Percentiles rank a stretch among this genome's conserved stretches.
phyloP scores from a whole-genome alignment of 2,888 invertebrate genomes.

The Pseudococcus viburni region DNA sequence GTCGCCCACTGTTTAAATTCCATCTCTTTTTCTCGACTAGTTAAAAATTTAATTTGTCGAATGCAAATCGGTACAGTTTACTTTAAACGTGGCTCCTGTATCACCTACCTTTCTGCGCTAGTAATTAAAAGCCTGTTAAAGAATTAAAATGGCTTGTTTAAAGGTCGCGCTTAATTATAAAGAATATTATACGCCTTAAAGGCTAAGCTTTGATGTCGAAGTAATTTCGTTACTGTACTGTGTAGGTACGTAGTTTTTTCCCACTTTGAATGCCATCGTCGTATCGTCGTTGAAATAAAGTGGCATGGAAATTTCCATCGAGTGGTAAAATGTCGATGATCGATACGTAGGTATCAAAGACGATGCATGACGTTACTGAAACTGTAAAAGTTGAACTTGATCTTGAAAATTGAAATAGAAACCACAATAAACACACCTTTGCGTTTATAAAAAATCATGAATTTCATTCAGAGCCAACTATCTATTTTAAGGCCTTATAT shows the following conservation, averaged over 20 bases:
- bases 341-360: not conserved
- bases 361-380: not conserved
- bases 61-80: constrained; percentile 54
- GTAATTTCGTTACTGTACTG: constrained; percentile 21
- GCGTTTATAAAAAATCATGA: too few species aligned
- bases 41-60: constrained; percentile 54
- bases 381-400: constrained; percentile 4
- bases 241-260: not conserved
- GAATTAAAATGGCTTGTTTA: constrained; percentile 53
- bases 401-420: not conserved
- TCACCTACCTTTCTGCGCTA: constrained; percentile 20
- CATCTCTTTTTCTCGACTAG: not conserved
- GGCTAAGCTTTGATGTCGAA: constrained; percentile 49
- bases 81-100: constrained; percentile 28
- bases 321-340: not conserved
- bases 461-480: too few species aligned
- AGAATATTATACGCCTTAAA: constrained; percentile 39
- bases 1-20: not conserved
- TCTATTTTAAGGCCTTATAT: too few species aligned
- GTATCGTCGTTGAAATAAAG: not conserved
- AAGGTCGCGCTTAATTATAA: constrained; percentile 51
- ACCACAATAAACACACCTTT: too few species aligned
- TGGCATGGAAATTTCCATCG: not conserved
- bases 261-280: not conserved
- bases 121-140: constrained; percentile 54